A percentile compares a stretch with the other conserved stretches of the same genome.
Evolutionary conservation across 1,140 invertebrate genomes (phyloP).

Genomic region (Anadara kagoshimensis): DNA sequence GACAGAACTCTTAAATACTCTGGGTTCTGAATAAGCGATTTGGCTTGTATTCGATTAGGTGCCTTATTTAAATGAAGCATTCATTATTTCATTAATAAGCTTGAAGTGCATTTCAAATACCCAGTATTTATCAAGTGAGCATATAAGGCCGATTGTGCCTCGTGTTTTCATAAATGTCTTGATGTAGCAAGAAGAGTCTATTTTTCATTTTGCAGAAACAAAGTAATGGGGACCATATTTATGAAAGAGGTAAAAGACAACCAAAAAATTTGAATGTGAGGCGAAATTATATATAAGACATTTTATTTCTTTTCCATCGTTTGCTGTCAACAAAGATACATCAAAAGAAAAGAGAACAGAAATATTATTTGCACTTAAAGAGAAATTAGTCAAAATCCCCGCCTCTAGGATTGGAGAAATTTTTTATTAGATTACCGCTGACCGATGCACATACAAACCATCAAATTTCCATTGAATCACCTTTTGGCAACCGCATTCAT

Average conservation of each 20-base stretch:
- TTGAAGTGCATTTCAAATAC: too few species aligned
- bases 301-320: neutral
- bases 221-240: slow-evolving; percentile 5
- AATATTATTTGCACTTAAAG: neutral
- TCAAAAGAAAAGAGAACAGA: neutral
- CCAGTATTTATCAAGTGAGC: too few species aligned
- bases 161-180: too few species aligned
- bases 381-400: slow-evolving; percentile 1
- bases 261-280: neutral
- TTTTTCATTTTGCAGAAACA: too few species aligned
- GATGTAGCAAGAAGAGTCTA: too few species aligned
- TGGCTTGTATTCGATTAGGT: too few species aligned
- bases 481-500: slow-evolving; percentile 9
- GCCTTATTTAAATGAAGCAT: too few species aligned
- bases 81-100: too few species aligned
- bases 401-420: neutral
- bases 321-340: neutral
- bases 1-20: too few species aligned
- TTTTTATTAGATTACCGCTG: slow-evolving; percentile 7
- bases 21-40: too few species aligned
- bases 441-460: slow-evolving; percentile 15
- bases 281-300: slow-evolving; percentile 1
- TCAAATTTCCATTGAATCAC: slow-evolving; percentile 3
- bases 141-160: too few species aligned
- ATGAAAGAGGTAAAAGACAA: neutral